Conservation (phyloP, 1,140 invertebrate genomes). For the Ptiloglossa arizonensis region DNA sequence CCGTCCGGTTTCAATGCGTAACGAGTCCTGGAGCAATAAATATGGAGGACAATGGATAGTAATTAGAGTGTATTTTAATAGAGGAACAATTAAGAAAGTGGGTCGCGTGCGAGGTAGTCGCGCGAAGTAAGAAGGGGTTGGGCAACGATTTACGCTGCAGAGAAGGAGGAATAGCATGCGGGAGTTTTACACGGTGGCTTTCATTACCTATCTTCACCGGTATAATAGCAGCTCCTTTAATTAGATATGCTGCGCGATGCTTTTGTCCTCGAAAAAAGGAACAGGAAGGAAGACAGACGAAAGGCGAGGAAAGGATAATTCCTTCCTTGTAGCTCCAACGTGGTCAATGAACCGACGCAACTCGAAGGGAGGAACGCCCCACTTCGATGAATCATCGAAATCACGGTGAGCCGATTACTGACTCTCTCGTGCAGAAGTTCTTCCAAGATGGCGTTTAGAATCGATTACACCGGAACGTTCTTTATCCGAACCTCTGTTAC, state of each 20-base stretch:
- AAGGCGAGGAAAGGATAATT: constrained; percentile 1
- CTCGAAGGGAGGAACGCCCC: background rate
- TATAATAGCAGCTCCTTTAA: constrained; percentile 60
- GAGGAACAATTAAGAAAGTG: constrained; percentile 77
- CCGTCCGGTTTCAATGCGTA: constrained; percentile 17
- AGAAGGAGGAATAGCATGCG: constrained; percentile 40
- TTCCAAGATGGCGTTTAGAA: background rate
- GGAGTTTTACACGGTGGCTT: constrained; percentile 59
- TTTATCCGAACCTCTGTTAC: no score
- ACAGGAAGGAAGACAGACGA: background rate
- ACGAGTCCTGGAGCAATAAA: constrained; percentile 64
- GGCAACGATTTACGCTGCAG: constrained; percentile 48
- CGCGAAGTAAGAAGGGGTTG: background rate
- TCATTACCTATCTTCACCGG: constrained; percentile 58
- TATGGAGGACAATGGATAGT: constrained; percentile 72
- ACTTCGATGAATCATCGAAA: background rate
- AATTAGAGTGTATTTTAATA: constrained; percentile 77
- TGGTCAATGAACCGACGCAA: constrained; percentile 9
- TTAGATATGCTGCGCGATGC: constrained; percentile 58
- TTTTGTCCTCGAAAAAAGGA: constrained; percentile 50
- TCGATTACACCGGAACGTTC: background rate
- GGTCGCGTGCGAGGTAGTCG: constrained; percentile 55
- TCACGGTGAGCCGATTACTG: background rate
- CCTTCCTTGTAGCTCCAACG: background rate
- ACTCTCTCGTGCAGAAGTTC: background rate